Evolutionary conservation across 2,113 vertebrate species (phyloP), one percentile per base, ranked within the genome.

Genomic region (Brachyhypopomus occidentalis): DNA sequence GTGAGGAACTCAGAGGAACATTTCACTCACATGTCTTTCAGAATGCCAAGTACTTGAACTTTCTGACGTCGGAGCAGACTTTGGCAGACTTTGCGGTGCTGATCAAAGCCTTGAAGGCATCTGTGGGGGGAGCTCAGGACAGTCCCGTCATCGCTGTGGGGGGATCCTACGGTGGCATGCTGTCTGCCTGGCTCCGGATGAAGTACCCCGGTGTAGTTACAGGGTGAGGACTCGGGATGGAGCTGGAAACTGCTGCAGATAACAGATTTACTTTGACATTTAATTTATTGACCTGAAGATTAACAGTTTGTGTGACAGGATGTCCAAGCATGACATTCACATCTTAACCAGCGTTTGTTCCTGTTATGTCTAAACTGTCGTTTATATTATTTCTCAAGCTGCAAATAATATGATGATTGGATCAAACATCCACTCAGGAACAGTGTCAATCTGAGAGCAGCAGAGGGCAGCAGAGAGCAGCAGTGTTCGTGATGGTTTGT

Each of bases 151-250:
- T 99, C 48, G 94, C 96, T 17, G n/a, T 99, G 0, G 97, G 97
- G 36, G 97, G 97, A 0, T 98, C 97, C 8, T 99, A 98, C 0
- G 97, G 97, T 22, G 97, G 98, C 64, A 96, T 98, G 97, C 94
- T 99, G 30, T 91, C 97, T 2, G 97, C 97, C 63, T 99, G 97
- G 97, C 89, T 99, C 85, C 94, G 98, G 88, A 99, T 98, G 97
- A 99, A 99, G 83, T 99, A 97, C 84, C 97, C 97, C 60, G 93
- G 96, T 36, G 3, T 94, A 67, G 95, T 98, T 56, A 90, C 89
- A 23, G 9, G 38, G 23, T 1, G 3, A 73, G 34, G 56, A 30
- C 30, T 30, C 30, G 3, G 30, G 1, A 3, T 30, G 30, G 5
- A 45, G 9, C 41, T 45, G 41, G 9, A 45, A 45, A 8, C 9